These are phyloP conservation scores for Acanthosepion esculentum DNA, from an alignment of 2,888 invertebrate genomes.

Conservation along the genomic window DNA sequence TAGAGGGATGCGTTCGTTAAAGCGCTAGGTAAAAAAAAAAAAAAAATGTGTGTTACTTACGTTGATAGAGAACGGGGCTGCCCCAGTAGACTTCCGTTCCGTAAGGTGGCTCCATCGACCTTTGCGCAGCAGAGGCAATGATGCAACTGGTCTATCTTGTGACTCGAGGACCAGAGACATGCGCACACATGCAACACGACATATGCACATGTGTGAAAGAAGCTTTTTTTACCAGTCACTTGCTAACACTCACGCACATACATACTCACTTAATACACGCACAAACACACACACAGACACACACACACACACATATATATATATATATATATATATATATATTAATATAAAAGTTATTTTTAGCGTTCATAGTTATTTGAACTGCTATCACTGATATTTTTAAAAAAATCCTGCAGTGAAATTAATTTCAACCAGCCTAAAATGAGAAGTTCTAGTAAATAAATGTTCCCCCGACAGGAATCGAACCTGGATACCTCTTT, in stretches of 20 bases:
- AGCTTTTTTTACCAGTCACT: neutral
- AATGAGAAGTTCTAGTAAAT: too few species aligned
- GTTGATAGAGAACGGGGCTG: neutral
- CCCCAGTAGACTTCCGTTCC: conserved; percentile 11
- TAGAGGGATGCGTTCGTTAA: neutral
- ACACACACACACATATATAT: too few species aligned
- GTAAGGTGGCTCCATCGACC: neutral
- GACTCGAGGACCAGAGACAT: neutral
- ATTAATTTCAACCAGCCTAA: too few species aligned
- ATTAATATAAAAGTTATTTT: neutral
- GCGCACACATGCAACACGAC: neutral
- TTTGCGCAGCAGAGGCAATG: neutral
- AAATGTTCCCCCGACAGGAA: too few species aligned
- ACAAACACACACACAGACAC: neutral
- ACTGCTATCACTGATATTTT: neutral
- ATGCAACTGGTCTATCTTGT: neutral
- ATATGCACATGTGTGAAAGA: neutral
- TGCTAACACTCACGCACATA: neutral
- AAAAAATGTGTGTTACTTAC: neutral
- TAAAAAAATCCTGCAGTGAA: too few species aligned
- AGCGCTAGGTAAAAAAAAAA: neutral
- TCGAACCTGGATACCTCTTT: too few species aligned
- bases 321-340: too few species aligned
- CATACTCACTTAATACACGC: neutral
- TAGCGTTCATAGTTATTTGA: too few species aligned